Evolutionary conservation across 2,888 invertebrate species (phyloP).

Genomic region (Melanostoma mellinum): DNA sequence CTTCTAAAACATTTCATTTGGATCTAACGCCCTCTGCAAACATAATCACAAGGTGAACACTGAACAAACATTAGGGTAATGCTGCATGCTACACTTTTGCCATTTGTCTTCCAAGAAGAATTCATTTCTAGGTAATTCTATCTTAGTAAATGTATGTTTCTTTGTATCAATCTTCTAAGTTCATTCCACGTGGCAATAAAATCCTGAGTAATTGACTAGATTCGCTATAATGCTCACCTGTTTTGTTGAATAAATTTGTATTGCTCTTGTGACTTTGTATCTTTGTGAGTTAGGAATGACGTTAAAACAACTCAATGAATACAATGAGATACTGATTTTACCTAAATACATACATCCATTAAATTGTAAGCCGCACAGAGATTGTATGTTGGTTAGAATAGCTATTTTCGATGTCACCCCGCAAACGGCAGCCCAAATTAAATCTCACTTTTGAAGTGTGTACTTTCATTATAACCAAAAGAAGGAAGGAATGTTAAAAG

Average conservation of each 20-base stretch:
- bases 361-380: slow-evolving; percentile 29
- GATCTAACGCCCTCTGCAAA: slow-evolving; percentile 30
- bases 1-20: slow-evolving; percentile 55
- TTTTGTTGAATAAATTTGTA: slow-evolving; percentile 9
- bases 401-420: background rate
- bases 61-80: slow-evolving; percentile 48
- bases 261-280: slow-evolving; percentile 18
- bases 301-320: slow-evolving; percentile 28
- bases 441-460: slow-evolving; percentile 19
- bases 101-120: slow-evolving; percentile 2
- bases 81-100: slow-evolving; percentile 35
- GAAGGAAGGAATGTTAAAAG: background rate
- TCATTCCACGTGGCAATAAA: slow-evolving; percentile 52
- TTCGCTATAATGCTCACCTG: slow-evolving; percentile 48
- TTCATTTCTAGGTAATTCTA: slow-evolving; percentile 36
- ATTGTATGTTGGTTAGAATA: background rate
- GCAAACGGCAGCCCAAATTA: background rate
- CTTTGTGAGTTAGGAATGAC: slow-evolving; percentile 6
- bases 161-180: slow-evolving; percentile 18
- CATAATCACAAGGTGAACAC: slow-evolving; percentile 43
- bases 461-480: slow-evolving; percentile 33
- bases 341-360: slow-evolving; percentile 10
- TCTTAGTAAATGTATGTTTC: slow-evolving; percentile 29
- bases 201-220: slow-evolving; percentile 63
- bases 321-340: slow-evolving; percentile 31